phyloP scores from a whole-genome alignment of 2,113 vertebrate species.

The Macrotus californicus region DNA sequence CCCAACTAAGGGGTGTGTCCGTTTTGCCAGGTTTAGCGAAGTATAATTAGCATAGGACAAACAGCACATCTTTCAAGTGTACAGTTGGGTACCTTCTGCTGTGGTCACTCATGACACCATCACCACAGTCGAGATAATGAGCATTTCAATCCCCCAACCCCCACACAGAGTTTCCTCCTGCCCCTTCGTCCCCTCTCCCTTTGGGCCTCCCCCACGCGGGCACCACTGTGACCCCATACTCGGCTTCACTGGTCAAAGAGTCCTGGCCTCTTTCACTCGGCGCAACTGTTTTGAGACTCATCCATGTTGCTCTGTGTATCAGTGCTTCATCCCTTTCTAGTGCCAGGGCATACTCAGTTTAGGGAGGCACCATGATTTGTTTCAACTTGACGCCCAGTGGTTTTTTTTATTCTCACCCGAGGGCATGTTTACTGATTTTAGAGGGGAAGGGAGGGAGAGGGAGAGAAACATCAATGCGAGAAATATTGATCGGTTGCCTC shows the following conservation, averaged over 20 bases:
- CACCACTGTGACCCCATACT: not conserved
- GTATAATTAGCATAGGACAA: not conserved
- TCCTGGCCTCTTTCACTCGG: not conserved
- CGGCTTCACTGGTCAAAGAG: not conserved
- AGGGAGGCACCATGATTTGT: not conserved
- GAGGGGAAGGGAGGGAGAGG: no score
- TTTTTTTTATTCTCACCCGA: not conserved
- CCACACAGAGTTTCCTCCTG: not conserved
- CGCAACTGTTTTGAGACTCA: not conserved
- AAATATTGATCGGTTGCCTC: no score
- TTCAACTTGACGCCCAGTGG: not conserved
- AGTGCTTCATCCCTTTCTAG: not conserved
- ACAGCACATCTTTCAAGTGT: not conserved
- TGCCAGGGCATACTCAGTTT: not conserved
- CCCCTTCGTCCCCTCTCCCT: not conserved
- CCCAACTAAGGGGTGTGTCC: not conserved
- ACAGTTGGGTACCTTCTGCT: not conserved
- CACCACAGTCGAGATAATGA: not conserved
- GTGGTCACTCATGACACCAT: not conserved
- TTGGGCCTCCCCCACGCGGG: not conserved
- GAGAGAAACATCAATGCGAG: no score
- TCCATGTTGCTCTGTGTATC: rapidly evolving
- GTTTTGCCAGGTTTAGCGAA: not conserved
- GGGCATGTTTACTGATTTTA: no score
- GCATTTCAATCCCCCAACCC: rapidly evolving